phyloP scores from a whole-genome alignment of 2,888 invertebrate species.

The Lymantria monacha region DNA sequence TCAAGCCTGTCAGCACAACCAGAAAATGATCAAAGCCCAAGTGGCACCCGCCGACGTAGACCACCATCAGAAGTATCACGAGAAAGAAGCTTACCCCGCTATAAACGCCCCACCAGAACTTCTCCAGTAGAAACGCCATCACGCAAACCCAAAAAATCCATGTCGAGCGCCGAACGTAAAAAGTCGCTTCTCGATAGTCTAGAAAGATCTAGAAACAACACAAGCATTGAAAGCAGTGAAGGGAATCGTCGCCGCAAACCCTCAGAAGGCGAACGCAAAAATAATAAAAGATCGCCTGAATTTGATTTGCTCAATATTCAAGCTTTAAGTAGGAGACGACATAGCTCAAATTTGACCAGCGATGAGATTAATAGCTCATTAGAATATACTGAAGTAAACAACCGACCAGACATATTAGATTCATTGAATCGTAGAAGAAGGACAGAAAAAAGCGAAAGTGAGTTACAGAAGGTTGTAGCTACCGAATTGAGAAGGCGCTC shows the following conservation, averaged over 20 bases:
- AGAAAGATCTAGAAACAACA: slow-evolving; percentile 73
- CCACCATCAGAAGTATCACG: slow-evolving; percentile 69
- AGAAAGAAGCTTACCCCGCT: slow-evolving; percentile 60
- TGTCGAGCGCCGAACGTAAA: slow-evolving; percentile 78
- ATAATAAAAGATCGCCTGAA: slow-evolving; percentile 70
- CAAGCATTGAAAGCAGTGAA: slow-evolving; percentile 75
- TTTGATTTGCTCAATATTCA: slow-evolving; percentile 72
- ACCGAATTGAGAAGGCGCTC: slow-evolving; percentile 69
- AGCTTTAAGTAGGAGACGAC: slow-evolving; percentile 66
- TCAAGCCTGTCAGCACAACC: slow-evolving; percentile 88
- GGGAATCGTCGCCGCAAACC: slow-evolving; percentile 64
- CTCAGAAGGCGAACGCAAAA: slow-evolving; percentile 65
- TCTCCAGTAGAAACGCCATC: slow-evolving; percentile 67
- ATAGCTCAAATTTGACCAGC: slow-evolving; percentile 75
- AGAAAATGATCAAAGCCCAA: slow-evolving; percentile 65
- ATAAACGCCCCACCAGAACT: slow-evolving; percentile 63
- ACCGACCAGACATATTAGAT: slow-evolving; percentile 73
- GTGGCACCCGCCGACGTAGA: slow-evolving; percentile 57
- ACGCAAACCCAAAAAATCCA: slow-evolving; percentile 74
- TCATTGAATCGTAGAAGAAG: slow-evolving; percentile 62
- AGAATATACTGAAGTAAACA: slow-evolving; percentile 75
- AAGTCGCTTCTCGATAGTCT: slow-evolving; percentile 73
- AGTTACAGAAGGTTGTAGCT: slow-evolving; percentile 65
- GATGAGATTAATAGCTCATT: slow-evolving; percentile 76
- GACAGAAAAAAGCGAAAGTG: slow-evolving; percentile 57